These are phyloP conservation scores for Antheraea mylitta DNA, from an alignment of 1,140 invertebrate genomes.

Conservation along the genomic window DNA sequence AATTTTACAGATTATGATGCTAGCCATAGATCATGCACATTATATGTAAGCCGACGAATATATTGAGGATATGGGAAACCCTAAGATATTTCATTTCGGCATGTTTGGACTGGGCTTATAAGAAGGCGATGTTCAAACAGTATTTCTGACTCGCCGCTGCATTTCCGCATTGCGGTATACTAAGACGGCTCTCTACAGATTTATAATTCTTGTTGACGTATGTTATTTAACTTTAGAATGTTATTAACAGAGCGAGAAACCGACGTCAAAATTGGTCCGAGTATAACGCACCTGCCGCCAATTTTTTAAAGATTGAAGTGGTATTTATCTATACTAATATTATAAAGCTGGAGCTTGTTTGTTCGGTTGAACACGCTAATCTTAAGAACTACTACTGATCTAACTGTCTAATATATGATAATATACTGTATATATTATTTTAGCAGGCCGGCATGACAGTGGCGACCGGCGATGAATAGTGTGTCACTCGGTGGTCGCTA, in stretches of 20 bases:
- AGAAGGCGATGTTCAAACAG: constrained; percentile 33
- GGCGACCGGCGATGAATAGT: too few relatives aligned
- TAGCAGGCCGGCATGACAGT: too few relatives aligned
- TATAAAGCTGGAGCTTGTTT: not conserved
- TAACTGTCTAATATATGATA: too few relatives aligned
- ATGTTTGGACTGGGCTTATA: constrained; percentile 39
- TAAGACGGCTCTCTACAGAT: constrained; percentile 10
- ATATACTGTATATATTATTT: too few relatives aligned
- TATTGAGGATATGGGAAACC: constrained; percentile 19
- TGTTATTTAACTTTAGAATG: not conserved
- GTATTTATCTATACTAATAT: constrained; percentile 10
- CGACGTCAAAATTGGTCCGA: constrained; percentile 4
- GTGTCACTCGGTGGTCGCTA: too few relatives aligned
- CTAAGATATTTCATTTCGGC: constrained; percentile 50
- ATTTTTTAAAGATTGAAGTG: not conserved
- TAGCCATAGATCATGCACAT: not conserved
- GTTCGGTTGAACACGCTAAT: too few relatives aligned
- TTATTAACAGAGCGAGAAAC: constrained; percentile 7
- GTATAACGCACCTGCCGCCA: not conserved
- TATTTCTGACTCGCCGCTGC: constrained; percentile 20
- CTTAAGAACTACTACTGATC: too few relatives aligned
- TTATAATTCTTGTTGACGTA: constrained; percentile 10
- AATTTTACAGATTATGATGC: not conserved
- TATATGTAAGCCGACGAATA: constrained; percentile 35
- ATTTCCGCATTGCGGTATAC: constrained; percentile 41